phyloP scores from a whole-genome alignment of 2,888 invertebrate genomes.

The Spicauda simplicius region DNA sequence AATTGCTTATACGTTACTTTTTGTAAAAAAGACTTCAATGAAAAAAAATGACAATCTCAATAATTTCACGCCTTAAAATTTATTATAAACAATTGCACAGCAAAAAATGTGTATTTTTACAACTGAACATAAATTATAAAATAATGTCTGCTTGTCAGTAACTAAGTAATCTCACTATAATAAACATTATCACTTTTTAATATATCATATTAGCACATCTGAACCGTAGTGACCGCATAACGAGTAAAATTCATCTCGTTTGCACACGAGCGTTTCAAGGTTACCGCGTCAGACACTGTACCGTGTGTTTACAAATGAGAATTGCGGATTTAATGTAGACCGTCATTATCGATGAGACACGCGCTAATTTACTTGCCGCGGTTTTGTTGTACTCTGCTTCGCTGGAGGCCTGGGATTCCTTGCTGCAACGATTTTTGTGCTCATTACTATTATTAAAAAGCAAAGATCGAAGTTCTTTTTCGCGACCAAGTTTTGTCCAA shows the following conservation, averaged over 20 bases:
- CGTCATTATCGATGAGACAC: conserved; percentile 76
- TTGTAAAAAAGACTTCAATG: too few relatives aligned
- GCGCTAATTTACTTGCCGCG: conserved; percentile 71
- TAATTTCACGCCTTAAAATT: too few relatives aligned
- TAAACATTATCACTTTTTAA: too few relatives aligned
- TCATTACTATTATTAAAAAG: conserved; percentile 25
- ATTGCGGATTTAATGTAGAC: conserved; percentile 56
- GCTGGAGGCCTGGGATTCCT: conserved; percentile 32
- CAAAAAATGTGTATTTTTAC: too few relatives aligned
- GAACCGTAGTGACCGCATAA: neutral
- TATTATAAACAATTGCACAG: too few relatives aligned
- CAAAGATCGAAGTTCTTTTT: neutral
- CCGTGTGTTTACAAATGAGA: conserved; percentile 38
- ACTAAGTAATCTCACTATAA: too few relatives aligned
- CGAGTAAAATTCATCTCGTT: neutral
- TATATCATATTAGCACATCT: too few relatives aligned
- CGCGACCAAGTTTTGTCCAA: neutral
- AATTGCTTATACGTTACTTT: too few relatives aligned
- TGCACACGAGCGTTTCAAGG: neutral
- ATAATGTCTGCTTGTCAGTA: too few relatives aligned
- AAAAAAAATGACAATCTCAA: too few relatives aligned
- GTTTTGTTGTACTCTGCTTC: conserved; percentile 41
- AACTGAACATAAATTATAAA: too few relatives aligned
- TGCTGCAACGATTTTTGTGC: conserved; percentile 29
- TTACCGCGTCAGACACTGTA: neutral